Base-by-base conservation (phyloP, 2,113 vertebrate genomes). In the Alethe diademata region DNA sequence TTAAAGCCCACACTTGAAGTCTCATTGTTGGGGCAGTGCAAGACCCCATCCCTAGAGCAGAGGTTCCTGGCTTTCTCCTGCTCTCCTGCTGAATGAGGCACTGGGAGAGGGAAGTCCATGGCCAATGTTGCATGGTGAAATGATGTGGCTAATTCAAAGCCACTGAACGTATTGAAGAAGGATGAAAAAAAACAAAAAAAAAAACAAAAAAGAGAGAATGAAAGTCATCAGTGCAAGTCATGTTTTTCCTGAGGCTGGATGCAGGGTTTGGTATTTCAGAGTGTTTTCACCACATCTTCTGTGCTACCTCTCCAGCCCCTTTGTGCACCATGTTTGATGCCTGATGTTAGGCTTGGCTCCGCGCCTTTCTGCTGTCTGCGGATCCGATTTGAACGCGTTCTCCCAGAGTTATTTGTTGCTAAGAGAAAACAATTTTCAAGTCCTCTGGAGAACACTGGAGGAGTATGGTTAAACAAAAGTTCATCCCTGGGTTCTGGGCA, bases 351-450 rank as follows among this genome's bases (percentile, higher is more conserved):
- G 35, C 35, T 92, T 84, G 78, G 60, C 90, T 96, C 88, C 0
- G 1, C 1, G 9, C 71, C 66, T 88, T 85, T 90, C 90, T 82
- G 66, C 90, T 90, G 70, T 73, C 12, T 2, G 71, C 67, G 6
- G 78, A 73, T 73, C 76, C 2, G 4, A 90, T 67, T 53, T 66
- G 90, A 88, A 84, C 8, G 0, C 2, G 0, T 78, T 92, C 50
- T 96, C 61, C 51, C 75, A 56, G 86, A 92, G 60, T 86, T 87
- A 73, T 85, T 72, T 95, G 78, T 81, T 14, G 6, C 74, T 79
- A 67, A 90, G 50, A 69, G 43, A 92, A 96, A 85, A 92, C 42
- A 70, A 93, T 94, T 92, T 95, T 70, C 40, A 67, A 80, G 85
- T 82, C 42, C 74, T 92, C 82, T 86, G 85, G 80, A 89, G 90